Evolutionary conservation across 2,797 vertebrate genomes (phyloP), one percentile per base, ranked within the genome.

Genomic region (Peromyscus nudipes): DNA sequence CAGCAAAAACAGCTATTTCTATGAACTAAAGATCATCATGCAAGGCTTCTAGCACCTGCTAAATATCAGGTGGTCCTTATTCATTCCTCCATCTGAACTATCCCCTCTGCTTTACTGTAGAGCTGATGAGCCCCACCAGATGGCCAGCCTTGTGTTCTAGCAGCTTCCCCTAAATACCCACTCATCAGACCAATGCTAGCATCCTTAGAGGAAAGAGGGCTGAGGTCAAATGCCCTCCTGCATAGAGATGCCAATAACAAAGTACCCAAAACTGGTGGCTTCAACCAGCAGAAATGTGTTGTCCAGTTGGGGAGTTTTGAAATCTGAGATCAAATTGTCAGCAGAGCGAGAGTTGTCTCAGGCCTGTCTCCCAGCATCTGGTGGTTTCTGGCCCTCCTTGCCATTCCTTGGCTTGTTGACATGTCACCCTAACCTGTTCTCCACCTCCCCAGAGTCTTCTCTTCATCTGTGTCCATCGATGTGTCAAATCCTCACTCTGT

Each of bases 311-410:
- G 40, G 23, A 60, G 29, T 14, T 40, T 31, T 9, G 55, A 91
- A 75, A 37, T 73, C 27, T 16, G n/a, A 65, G 75, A 69, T 69
- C 14, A 14, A 79, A 52, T 25, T 57, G 29, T 55, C 6, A 34
- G 6, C 40, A 12, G 12, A 8, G 19, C 14, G 16, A n/a, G 21
- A 49, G 2, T 12, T 37, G 1, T 55, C n/a, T 37, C n/a, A 0
- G 0, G 65, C 19, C 60, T 55, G 52, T 13, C 9, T 0, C 31
- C 3, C 2, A 34, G 3, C 25, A 37, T 29, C 82, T 57, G 40
- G 17, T 11, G 65, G 76, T 4, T 57, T 25, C 65, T 40, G 73
- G 27, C 34, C 21, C 10, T 43, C 43, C 69, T 49, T n/a, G 34
- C 27, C 6, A 0, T 34, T 86, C 43, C 29, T 19, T 21, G 12